Conservation (phyloP, 2,888 invertebrate genomes). For the Synergus laeviventris region DNA sequence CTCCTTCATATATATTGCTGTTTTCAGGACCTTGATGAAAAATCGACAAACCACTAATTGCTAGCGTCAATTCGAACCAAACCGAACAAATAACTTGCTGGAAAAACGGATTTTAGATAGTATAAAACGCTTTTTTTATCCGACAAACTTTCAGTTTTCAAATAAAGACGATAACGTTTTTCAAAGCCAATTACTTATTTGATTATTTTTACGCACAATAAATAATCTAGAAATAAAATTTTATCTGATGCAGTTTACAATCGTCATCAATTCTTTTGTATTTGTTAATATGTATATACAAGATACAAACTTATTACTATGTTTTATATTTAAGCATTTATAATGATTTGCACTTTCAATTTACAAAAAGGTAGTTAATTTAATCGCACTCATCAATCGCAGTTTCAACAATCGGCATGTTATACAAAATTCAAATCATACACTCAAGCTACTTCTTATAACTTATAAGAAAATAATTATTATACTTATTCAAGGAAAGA, state of each 20-base stretch:
- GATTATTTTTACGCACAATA: no score
- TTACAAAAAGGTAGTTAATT: no score
- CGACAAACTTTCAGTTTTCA: neutral
- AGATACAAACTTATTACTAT: neutral
- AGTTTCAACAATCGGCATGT: neutral
- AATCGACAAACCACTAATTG: constrained; percentile 65
- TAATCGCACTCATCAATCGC: neutral
- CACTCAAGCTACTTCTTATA: neutral
- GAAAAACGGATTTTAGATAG: constrained; percentile 30
- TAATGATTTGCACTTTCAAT: no score
- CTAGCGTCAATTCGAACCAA: constrained; percentile 52
- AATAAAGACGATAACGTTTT: neutral
- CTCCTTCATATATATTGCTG: constrained; percentile 43
- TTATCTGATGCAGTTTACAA: neutral
- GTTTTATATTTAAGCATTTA: no score
- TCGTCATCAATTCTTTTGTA: neutral
- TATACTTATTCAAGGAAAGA: neutral
- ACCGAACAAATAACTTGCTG: neutral
- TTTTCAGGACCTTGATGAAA: constrained; percentile 55
- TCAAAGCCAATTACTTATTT: neutral
- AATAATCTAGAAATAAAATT: no score
- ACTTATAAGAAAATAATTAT: neutral
- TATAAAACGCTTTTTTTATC: neutral
- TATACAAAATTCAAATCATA: neutral
- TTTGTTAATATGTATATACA: neutral